phyloP scores from a whole-genome alignment of 2,888 invertebrate species.

The Phortica magna region DNA sequence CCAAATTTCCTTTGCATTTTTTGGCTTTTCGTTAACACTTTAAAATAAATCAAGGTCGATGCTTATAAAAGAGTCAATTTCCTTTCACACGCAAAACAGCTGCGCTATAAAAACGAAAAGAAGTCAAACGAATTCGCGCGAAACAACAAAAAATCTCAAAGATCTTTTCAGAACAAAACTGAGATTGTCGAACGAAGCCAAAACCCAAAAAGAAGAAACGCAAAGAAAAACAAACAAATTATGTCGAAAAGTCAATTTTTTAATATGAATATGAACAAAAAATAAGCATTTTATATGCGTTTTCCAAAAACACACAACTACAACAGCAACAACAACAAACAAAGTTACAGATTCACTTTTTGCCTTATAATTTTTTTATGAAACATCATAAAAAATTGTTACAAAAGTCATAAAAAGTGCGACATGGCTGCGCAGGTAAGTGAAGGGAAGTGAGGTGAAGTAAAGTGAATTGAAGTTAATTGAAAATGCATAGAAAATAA shows the following conservation, averaged over 20 bases:
- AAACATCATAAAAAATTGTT: conserved; percentile 70
- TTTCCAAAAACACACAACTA: conserved; percentile 45
- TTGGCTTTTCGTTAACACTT: neutral
- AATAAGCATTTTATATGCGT: neutral
- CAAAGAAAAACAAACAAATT: conserved; percentile 55
- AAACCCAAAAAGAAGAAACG: conserved; percentile 10
- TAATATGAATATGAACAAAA: conserved; percentile 10
- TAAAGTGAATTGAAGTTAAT: neutral
- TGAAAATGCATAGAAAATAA: conserved; percentile 42
- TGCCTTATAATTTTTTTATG: conserved; percentile 49
- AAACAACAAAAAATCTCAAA: conserved; percentile 11
- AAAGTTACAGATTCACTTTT: conserved; percentile 58
- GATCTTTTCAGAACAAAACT: neutral
- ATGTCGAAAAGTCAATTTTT: conserved; percentile 66
- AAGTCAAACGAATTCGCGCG: conserved; percentile 10
- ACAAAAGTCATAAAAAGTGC: conserved; percentile 68
- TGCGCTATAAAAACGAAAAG: neutral
- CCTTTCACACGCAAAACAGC: conserved; percentile 4
- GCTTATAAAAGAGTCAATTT: neutral
- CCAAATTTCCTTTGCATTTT: neutral
- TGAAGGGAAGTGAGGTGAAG: conserved; percentile 49
- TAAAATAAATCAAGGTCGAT: neutral
- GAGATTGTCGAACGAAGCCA: neutral
- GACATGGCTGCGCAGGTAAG: neutral
- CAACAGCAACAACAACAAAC: conserved; percentile 37